Conservation (phyloP, 2,797 vertebrate species). For the Anabacerthia variegaticeps region DNA sequence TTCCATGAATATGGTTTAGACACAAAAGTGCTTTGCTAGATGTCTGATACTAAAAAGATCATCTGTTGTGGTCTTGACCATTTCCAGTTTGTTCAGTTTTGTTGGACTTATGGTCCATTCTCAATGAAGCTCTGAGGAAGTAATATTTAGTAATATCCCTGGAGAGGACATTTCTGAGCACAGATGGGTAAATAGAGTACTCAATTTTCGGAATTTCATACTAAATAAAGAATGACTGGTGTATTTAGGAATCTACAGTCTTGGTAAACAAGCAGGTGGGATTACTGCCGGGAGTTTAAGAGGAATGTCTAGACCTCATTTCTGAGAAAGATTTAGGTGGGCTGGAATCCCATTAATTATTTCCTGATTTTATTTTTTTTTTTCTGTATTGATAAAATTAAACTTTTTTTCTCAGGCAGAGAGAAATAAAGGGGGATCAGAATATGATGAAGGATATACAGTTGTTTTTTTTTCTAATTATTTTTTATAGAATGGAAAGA, state of each 20-base stretch:
- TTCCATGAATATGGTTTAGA: background rate
- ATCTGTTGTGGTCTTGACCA: background rate
- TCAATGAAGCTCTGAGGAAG: background rate
- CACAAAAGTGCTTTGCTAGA: background rate
- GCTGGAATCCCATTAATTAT: background rate
- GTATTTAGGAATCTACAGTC: constrained; percentile 21
- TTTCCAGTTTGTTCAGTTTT: background rate
- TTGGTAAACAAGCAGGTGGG: constrained; percentile 32
- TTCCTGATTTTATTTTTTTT: background rate
- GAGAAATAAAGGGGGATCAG: background rate
- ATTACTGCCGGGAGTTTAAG: background rate
- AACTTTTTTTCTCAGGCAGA: background rate
- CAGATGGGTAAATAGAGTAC: background rate
- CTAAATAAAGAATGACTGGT: background rate
- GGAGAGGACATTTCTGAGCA: background rate
- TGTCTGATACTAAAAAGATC: background rate
- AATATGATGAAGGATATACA: background rate
- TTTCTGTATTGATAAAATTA: background rate
- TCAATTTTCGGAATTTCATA: background rate
- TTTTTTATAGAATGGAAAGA: background rate
- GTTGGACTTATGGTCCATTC: background rate
- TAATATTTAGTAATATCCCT: background rate
- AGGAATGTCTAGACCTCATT: constrained; percentile 44
- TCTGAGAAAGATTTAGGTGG: constrained; percentile 4
- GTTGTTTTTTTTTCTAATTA: background rate